Percentiles rank a stretch among this genome's conserved stretches.
phyloP scores from a whole-genome alignment of 2,888 invertebrate species.

The Acheta domesticus region DNA sequence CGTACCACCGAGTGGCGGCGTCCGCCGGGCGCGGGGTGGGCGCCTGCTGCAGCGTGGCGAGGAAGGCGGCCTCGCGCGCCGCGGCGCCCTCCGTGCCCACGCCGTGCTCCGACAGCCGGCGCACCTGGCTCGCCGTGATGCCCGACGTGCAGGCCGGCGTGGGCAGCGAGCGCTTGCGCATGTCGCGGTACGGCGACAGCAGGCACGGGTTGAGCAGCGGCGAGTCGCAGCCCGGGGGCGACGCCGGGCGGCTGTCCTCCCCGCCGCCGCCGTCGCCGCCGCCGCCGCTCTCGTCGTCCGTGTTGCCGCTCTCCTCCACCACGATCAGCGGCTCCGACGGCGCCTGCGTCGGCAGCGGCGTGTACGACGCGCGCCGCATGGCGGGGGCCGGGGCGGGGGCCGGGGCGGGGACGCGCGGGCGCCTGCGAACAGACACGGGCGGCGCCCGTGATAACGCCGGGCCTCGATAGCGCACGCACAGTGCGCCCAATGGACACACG shows the following conservation, averaged over 20 bases:
- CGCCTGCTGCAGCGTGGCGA: slow-evolving; percentile 75
- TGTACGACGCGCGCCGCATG: slow-evolving; percentile 67
- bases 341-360: slow-evolving; percentile 50
- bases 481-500: too few relatives aligned
- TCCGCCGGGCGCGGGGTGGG: slow-evolving; percentile 69
- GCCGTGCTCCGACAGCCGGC: slow-evolving; percentile 75
- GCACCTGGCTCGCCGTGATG: slow-evolving; percentile 68
- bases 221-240: slow-evolving; percentile 62
- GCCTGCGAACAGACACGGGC: too few relatives aligned
- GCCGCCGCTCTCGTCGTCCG: slow-evolving; percentile 64
- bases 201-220: slow-evolving; percentile 74
- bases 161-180: slow-evolving; percentile 77
- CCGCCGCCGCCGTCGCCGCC: slow-evolving; percentile 58
- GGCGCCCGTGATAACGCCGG: too few relatives aligned
- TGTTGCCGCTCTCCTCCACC: slow-evolving; percentile 71
- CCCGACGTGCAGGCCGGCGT: slow-evolving; percentile 81
- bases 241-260: slow-evolving; percentile 50
- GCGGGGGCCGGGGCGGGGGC: slow-evolving; percentile 36
- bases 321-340: slow-evolving; percentile 71
- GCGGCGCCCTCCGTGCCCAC: slow-evolving; percentile 59
- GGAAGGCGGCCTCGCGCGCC: slow-evolving; percentile 74
- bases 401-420: too few relatives aligned
- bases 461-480: too few relatives aligned
- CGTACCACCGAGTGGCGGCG: slow-evolving; percentile 71
- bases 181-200: slow-evolving; percentile 68